These are phyloP conservation scores for Drosophila quadrilineata DNA, from an alignment of 1,140 invertebrate genomes.

Conservation along the genomic window DNA sequence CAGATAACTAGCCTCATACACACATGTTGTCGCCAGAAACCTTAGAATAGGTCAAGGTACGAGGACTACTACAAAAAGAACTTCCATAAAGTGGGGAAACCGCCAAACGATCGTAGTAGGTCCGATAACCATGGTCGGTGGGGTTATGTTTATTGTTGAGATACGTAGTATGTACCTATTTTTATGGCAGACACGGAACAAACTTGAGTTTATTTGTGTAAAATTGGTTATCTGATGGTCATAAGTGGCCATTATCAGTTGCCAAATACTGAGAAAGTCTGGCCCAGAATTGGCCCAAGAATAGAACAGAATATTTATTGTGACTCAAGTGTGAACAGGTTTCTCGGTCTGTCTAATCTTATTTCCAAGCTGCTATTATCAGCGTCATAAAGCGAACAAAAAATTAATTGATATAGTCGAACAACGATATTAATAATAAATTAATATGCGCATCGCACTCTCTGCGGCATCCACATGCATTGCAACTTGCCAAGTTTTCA, in stretches of 20 bases:
- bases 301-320: constrained; percentile 10
- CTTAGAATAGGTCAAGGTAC: constrained; percentile 11
- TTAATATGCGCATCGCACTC: background rate
- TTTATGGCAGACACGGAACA: background rate
- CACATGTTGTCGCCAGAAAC: too few species aligned
- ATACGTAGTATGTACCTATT: too few species aligned
- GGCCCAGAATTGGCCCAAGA: background rate
- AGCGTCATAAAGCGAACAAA: too few species aligned
- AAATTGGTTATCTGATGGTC: background rate
- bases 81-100: too few species aligned
- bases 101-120: too few species aligned
- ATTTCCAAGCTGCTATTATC: too few species aligned
- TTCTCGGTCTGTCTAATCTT: too few species aligned
- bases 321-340: background rate
- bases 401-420: too few species aligned
- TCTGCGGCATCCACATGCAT: background rate
- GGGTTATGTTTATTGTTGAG: constrained; percentile 5
- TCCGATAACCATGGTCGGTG: too few species aligned
- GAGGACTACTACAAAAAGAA: background rate
- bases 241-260: constrained; percentile 1
- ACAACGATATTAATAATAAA: background rate
- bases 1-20: too few species aligned
- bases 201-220: background rate
- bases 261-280: background rate
- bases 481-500: background rate